Evolutionary conservation across 2,888 invertebrate genomes (phyloP).

Genomic region (Spodoptera littoralis): DNA sequence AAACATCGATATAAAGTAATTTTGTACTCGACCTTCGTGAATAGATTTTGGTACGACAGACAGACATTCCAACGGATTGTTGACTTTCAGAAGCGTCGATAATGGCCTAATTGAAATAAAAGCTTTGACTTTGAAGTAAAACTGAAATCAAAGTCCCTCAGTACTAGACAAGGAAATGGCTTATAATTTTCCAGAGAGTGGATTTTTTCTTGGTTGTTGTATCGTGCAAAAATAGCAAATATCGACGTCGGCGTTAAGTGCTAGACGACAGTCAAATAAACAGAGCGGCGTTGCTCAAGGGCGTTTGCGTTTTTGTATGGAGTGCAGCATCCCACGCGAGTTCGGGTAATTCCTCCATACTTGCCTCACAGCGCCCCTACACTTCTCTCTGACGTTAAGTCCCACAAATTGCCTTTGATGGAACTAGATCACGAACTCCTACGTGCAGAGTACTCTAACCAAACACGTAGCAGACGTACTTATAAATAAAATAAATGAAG

Average conservation of each 20-base stretch:
- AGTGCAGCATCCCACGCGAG: conserved; percentile 67
- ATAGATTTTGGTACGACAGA: no score
- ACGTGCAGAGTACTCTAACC: no score
- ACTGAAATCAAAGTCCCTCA: conserved; percentile 37
- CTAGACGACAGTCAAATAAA: conserved; percentile 87
- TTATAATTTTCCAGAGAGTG: conserved; percentile 61
- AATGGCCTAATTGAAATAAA: no score
- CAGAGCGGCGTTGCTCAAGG: conserved; percentile 80
- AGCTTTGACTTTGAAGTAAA: conserved; percentile 1
- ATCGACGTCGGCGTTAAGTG: conserved; percentile 85
- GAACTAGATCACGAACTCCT: not conserved
- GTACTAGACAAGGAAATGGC: conserved; percentile 56
- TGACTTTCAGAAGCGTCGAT: no score
- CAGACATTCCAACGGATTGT: no score
- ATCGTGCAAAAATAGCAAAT: conserved; percentile 83
- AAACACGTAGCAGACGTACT: not conserved
- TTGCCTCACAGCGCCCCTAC: conserved; percentile 33
- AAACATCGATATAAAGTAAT: no score
- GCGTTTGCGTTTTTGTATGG: conserved; percentile 74
- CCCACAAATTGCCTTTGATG: conserved; percentile 6
- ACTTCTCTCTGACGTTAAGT: conserved; percentile 13
- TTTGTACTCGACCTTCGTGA: no score
- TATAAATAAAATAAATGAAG: no score
- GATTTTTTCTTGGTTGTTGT: conserved; percentile 72
- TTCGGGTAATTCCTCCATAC: conserved; percentile 55